Conservation (phyloP, 2,113 vertebrate species). For the Mormoops blainvillei region DNA sequence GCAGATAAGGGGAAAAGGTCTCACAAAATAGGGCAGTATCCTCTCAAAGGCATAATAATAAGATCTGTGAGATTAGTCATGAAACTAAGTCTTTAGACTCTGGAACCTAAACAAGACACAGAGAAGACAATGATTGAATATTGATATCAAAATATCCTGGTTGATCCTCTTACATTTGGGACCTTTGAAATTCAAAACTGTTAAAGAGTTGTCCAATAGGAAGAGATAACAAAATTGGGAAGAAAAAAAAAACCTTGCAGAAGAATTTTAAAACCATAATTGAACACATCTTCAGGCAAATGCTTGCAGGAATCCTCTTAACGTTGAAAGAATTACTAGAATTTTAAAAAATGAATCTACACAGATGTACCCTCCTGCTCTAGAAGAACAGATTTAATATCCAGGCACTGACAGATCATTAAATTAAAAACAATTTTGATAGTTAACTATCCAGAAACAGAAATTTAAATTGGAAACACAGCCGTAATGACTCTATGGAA, state of each 20-base stretch:
- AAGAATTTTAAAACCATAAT: constrained; percentile 9
- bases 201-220: not conserved
- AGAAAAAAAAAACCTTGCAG: not conserved
- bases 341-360: not conserved
- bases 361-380: not conserved
- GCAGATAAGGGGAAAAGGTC: not conserved
- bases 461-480: constrained; percentile 52
- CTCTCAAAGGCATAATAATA: not conserved
- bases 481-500: constrained; percentile 1
- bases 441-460: constrained; percentile 53
- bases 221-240: not conserved
- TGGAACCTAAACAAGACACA: not conserved
- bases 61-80: not conserved
- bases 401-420: not conserved
- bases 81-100: not conserved
- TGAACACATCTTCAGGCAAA: not conserved
- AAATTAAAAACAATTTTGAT: constrained; percentile 60
- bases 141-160: not conserved
- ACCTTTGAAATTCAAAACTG: not conserved
- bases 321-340: not conserved
- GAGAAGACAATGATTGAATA: constrained; percentile 5
- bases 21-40: not conserved
- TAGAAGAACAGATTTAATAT: constrained; percentile 32
- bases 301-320: constrained; percentile 20
- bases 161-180: not conserved